These are phyloP conservation scores for Perdita meconis DNA, from an alignment of 2,888 invertebrate genomes.

Conservation along the genomic window DNA sequence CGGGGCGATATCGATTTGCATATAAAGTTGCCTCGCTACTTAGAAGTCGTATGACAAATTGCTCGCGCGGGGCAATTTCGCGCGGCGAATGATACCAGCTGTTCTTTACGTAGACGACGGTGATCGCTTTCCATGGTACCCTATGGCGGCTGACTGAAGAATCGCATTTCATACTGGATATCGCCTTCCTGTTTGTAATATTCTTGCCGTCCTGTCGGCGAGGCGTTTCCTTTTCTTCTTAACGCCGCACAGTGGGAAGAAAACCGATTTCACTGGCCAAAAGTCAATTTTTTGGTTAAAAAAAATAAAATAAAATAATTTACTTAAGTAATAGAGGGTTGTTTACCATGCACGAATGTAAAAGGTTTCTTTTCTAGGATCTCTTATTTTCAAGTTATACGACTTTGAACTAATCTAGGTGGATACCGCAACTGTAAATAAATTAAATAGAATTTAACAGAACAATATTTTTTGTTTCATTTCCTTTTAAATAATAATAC, in stretches of 20 bases:
- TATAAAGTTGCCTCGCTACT: slow-evolving; percentile 45
- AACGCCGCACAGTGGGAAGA: too few species aligned
- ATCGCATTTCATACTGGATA: neutral
- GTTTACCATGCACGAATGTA: too few species aligned
- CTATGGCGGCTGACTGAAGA: neutral
- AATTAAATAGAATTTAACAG: too few species aligned
- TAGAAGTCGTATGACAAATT: slow-evolving; percentile 60
- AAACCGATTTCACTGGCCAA: neutral
- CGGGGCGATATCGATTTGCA: slow-evolving; percentile 54
- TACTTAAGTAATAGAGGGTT: too few species aligned
- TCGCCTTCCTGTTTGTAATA: neutral
- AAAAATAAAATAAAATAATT: too few species aligned
- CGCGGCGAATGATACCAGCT: slow-evolving; percentile 23
- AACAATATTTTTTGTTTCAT: too few species aligned
- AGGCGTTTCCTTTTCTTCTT: neutral
- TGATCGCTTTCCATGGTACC: slow-evolving; percentile 20
- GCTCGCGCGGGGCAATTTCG: slow-evolving; percentile 31
- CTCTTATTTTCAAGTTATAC: too few species aligned
- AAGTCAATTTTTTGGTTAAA: too few species aligned
- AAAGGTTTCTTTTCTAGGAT: too few species aligned
- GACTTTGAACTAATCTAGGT: too few species aligned
- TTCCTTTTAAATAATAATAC: too few species aligned
- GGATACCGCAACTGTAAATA: too few species aligned
- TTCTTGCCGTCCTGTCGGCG: neutral
- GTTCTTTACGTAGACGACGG: slow-evolving; percentile 21